These are phyloP conservation scores for Rhopilema esculentum DNA, from an alignment of 30 jellyfish, hydroid and myxozoan genomes.

Conservation along the genomic window DNA sequence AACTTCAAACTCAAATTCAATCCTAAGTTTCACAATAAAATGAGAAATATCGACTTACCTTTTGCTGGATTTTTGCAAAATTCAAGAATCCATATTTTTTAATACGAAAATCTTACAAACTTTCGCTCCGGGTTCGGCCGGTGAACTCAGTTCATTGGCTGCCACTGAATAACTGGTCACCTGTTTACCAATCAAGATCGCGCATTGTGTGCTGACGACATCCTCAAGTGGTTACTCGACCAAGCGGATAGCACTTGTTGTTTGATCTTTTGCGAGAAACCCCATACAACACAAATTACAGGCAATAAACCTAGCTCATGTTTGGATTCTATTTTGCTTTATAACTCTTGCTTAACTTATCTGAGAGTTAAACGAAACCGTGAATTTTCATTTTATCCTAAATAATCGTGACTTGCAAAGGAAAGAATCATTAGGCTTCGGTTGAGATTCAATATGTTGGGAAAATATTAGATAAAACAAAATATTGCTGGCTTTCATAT, in stretches of 20 bases:
- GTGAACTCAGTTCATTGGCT: slow-evolving; percentile 64
- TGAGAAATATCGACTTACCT: slow-evolving; percentile 8
- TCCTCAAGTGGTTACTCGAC: slow-evolving; percentile 43
- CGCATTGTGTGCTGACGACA: slow-evolving; percentile 61
- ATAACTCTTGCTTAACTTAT: neutral
- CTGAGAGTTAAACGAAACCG: too few species aligned
- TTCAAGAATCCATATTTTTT: slow-evolving; percentile 35
- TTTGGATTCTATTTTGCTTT: neutral
- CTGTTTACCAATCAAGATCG: slow-evolving; percentile 64
- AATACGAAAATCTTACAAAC: neutral
- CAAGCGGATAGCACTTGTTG: slow-evolving; percentile 37
- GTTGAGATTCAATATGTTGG: too few species aligned
- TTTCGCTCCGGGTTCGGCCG: slow-evolving; percentile 28
- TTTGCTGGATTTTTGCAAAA: slow-evolving; percentile 7
- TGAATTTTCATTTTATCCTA: too few species aligned
- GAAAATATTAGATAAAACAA: too few species aligned
- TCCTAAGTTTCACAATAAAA: neutral
- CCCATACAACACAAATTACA: neutral
- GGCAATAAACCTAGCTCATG: neutral
- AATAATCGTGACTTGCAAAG: too few species aligned
- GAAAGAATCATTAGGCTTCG: too few species aligned
- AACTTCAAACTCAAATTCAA: neutral
- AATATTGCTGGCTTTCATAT: too few species aligned
- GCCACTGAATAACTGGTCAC: slow-evolving; percentile 69
- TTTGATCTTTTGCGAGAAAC: neutral